Base-by-base conservation (phyloP, 1,140 invertebrate species). In the Protaetia brevitarsis region DNA sequence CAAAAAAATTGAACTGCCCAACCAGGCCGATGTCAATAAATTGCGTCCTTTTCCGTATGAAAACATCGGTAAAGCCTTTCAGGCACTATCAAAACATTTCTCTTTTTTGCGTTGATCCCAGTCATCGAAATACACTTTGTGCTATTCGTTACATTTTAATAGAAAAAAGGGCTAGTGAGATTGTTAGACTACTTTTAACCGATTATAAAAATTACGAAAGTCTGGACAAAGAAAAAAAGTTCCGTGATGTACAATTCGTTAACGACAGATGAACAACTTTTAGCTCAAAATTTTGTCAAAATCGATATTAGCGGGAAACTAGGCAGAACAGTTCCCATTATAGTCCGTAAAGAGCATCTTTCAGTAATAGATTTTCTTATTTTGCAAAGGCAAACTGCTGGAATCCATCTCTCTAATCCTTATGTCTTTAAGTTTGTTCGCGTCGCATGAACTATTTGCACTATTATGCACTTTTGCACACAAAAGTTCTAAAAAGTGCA, bases 371-470 rank as follows among this genome's bases (percentile, higher is more conserved):
- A 41, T 41, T 41, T 41, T n/a, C n/a, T 4, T 41, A 19, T 41
- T 41, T 3, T 41, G n/a, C 13, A 41, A 1, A 60, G 58, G 19
- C 27, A 19, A 16, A 27, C 7, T 23, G 26, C 30, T 26, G 27
- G 58, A 3, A 28, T 60, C 16, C 19, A 10, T 2, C 16, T 21
- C 5, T 29, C 28, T 29, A 60, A 60, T 28, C 58, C 58, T 10
- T 60, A 29, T 29, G 58, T 60, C 21, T 60, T 60, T 60, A n/a
- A n/a, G 58, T 23, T 30, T 29, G 10, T 2, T 28, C 58, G 10
- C 16, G 4, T 27, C n/a, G n/a, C n/a, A n/a, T n/a, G n/a, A n/a
- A n/a, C n/a, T n/a, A n/a, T n/a, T n/a, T n/a, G n/a, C n/a, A n/a
- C n/a, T n/a, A n/a, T n/a, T n/a, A n/a, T n/a, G n/a, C n/a, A n/a